Conservation (phyloP, 2,888 invertebrate genomes). For the Entomobrya multifasciata region DNA sequence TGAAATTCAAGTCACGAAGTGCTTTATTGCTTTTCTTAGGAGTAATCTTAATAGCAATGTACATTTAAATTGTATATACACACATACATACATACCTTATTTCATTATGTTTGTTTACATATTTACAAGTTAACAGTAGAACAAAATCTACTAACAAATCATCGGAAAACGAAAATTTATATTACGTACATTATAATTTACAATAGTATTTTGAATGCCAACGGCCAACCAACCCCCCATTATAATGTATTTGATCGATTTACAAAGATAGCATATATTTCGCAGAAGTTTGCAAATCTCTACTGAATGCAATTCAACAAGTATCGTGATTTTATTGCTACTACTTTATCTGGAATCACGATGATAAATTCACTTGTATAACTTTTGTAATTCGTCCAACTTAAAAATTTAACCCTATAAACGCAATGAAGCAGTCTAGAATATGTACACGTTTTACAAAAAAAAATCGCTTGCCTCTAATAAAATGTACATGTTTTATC, state of each 20-base stretch:
- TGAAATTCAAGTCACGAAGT: background rate
- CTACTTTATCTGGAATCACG: background rate
- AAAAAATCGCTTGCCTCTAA: background rate
- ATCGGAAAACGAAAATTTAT: too few relatives aligned
- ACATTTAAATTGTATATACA: background rate
- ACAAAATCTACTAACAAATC: too few relatives aligned
- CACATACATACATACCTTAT: background rate
- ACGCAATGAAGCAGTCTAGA: background rate
- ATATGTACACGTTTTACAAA: background rate
- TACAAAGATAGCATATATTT: too few relatives aligned
- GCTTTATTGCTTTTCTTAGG: slow-evolving; percentile 12
- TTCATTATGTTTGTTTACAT: too few relatives aligned
- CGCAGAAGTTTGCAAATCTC: too few relatives aligned
- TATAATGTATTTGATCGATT: too few relatives aligned
- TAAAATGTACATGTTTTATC: background rate
- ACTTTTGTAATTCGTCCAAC: background rate
- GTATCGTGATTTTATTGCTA: background rate
- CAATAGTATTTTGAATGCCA: too few relatives aligned
- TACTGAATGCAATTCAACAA: too few relatives aligned
- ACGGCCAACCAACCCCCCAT: too few relatives aligned
- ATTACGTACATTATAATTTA: too few relatives aligned
- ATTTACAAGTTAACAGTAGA: too few relatives aligned
- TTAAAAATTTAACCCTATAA: background rate
- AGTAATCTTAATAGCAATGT: background rate
- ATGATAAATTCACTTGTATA: background rate